Evolutionary conservation across 2,797 vertebrate species (phyloP).

Genomic region (Anas capensis): DNA sequence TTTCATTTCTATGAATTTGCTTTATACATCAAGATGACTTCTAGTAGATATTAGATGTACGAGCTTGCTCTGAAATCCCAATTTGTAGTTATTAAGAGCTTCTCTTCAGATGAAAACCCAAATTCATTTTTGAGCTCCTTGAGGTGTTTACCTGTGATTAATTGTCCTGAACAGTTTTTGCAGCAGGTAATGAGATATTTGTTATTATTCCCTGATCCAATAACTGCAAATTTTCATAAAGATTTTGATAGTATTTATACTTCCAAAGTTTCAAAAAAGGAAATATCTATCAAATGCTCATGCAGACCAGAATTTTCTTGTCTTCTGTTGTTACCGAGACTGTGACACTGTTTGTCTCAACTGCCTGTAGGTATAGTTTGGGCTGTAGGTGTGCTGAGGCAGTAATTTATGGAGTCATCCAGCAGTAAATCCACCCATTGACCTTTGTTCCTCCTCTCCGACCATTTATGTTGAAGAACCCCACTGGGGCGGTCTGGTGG

Average conservation of each 20-base stretch:
- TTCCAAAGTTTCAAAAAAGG: not conserved
- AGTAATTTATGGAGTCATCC: slow-evolving; percentile 50
- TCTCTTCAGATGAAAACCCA: not conserved
- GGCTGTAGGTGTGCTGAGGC: slow-evolving; percentile 20
- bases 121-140: slow-evolving; percentile 9
- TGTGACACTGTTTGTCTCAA: slow-evolving; percentile 31
- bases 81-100: not conserved
- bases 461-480: slow-evolving; percentile 17
- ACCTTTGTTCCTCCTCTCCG: not conserved
- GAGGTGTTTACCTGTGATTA: not conserved
- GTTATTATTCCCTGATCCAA: not conserved
- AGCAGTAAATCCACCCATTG: slow-evolving; percentile 42
- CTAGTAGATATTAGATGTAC: not conserved
- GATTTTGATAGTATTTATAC: not conserved
- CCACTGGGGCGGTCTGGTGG: not conserved
- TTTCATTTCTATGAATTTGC: not conserved
- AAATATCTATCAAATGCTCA: not conserved
- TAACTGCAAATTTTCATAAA: not conserved
- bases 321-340: not conserved
- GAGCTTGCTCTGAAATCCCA: not conserved
- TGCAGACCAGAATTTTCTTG: slow-evolving; percentile 1
- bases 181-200: not conserved
- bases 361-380: slow-evolving; percentile 38
- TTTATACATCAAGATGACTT: not conserved
- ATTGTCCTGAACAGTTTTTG: slow-evolving; percentile 31